Evolutionary conservation across 2,797 vertebrate species (phyloP), one percentile per base, ranked within the genome.

Genomic region (Cetoscarus ocellatus): DNA sequence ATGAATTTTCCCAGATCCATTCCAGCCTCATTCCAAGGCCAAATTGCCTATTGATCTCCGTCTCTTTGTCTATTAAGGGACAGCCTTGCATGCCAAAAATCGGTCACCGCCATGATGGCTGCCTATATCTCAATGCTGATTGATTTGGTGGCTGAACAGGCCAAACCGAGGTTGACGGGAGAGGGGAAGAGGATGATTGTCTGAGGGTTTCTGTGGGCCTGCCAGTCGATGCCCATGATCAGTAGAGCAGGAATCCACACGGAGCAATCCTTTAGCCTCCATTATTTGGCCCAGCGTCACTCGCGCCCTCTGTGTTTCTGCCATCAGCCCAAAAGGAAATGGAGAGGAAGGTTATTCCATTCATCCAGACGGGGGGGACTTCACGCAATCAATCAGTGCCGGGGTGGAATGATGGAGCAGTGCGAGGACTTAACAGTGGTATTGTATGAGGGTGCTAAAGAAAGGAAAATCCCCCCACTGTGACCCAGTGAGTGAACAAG

Each of bases 41-140:
- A 91, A 94, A 94, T 95, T 93, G 92, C 73, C 88, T 94, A 95
- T 95, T 94, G 94, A 94, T 94, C 92, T 86, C 82, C 7, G 76
- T 88, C 86, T 88, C 88, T 88, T 90, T 87, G 89, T 92, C 86
- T 87, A 91, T 92, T 88, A 91, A 81, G 73, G 79, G 82, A 84
- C 80, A 90, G 88, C 78, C 86, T 87, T 86, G 88, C 84, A 79
- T 92, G 91, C 90, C 86, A 85, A 90, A 47, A 89, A 92, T 86
- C 84, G 75, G 86, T 86, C 82, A 61, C 72, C 36, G 49, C 40
- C 67, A 68, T 79, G 88, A 84, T 75, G 70, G 83, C 70, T 68
- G 86, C 86, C 84, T 77, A 80, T 90, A 90, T 92, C 86, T 93
- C 84, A 89, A 49, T 35, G 64, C 75, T 83, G 91, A 93, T 93